These are phyloP conservation scores for Poecilus cupreus DNA, from an alignment of 2,888 invertebrate species.

Conservation along the genomic window DNA sequence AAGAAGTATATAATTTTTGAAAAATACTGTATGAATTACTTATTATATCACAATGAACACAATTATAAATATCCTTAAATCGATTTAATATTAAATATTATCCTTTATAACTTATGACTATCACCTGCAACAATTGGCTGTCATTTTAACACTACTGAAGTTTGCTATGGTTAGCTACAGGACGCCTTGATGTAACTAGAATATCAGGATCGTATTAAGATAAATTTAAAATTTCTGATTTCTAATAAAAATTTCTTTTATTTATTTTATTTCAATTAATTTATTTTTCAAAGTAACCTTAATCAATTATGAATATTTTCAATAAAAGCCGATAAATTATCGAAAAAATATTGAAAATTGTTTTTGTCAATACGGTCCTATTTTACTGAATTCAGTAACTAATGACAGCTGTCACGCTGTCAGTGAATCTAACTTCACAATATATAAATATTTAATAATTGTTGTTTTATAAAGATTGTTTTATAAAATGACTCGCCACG, in stretches of 20 bases:
- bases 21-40: neutral
- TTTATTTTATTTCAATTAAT: neutral
- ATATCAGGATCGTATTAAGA: neutral
- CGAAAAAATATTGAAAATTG: too few relatives aligned
- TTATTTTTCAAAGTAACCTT: neutral
- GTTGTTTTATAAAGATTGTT: neutral
- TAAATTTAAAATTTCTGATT: neutral
- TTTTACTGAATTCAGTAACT: too few relatives aligned
- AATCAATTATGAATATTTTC: too few relatives aligned
- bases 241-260: neutral
- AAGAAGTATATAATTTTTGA: neutral
- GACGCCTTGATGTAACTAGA: neutral
- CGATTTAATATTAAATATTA: neutral
- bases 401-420: too few relatives aligned
- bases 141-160: slow-evolving; percentile 43
- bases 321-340: too few relatives aligned
- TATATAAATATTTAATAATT: neutral
- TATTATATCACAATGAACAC: slow-evolving; percentile 35
- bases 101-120: slow-evolving; percentile 17
- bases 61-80: slow-evolving; percentile 12
- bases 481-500: slow-evolving; percentile 91
- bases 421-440: neutral
- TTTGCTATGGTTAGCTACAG: neutral
- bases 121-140: slow-evolving; percentile 46
- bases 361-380: too few relatives aligned